These are phyloP conservation scores for Leptinotarsa juncta DNA, from an alignment of 2,888 invertebrate species.

Conservation along the genomic window DNA sequence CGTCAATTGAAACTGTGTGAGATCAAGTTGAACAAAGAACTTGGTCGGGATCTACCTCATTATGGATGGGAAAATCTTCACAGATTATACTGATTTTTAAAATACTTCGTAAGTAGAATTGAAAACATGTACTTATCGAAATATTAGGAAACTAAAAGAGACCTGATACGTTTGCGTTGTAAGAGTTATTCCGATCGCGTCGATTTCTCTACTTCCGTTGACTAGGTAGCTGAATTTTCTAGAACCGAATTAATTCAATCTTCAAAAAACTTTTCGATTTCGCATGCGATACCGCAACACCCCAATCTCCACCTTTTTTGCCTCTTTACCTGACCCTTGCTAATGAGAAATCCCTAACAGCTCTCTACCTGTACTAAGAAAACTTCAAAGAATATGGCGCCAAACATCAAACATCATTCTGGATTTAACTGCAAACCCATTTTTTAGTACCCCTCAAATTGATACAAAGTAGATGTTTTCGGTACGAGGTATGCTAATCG, in stretches of 20 bases:
- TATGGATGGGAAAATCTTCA: no score
- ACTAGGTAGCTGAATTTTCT: conserved; percentile 26
- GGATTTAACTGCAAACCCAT: conserved; percentile 35
- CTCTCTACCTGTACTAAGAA: conserved; percentile 54
- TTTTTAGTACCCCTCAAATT: conserved; percentile 34
- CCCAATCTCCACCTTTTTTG: conserved; percentile 51
- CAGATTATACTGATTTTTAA: no score
- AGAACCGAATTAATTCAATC: conserved; percentile 42
- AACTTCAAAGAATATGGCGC: conserved; percentile 53
- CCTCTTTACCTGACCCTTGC: conserved; percentile 55
- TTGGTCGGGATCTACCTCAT: no score
- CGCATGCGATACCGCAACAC: conserved; percentile 56
- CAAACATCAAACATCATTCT: conserved; percentile 46
- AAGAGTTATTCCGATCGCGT: no score
- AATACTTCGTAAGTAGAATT: neutral
- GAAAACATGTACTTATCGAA: neutral
- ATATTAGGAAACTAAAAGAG: neutral
- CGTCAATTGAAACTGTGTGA: no score
- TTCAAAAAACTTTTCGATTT: conserved; percentile 58
- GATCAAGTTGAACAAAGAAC: no score
- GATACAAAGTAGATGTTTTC: conserved; percentile 33
- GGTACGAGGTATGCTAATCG: conserved; percentile 11
- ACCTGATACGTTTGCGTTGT: no score
- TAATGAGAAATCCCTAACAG: conserved; percentile 59
- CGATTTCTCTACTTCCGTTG: neutral